Conservation (phyloP, 2,888 invertebrate genomes). For the Zhuqinia jingwanae region DNA sequence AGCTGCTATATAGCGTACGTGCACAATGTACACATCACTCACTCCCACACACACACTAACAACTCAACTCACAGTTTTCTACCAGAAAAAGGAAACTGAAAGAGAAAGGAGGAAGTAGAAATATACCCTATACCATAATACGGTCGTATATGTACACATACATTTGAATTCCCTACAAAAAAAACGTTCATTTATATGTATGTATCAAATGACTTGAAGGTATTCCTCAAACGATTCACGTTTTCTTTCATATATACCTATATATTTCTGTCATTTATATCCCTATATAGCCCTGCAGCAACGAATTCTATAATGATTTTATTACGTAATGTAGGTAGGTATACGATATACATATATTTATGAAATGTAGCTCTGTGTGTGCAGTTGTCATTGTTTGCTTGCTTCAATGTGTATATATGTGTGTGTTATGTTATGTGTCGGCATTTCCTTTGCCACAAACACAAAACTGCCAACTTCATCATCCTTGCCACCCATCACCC, state of each 20-base stretch:
- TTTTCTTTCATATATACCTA: not conserved
- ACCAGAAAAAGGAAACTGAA: not conserved
- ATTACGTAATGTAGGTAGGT: too few species aligned
- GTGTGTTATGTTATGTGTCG: too few species aligned
- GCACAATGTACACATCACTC: constrained; percentile 42
- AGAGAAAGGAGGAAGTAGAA: not conserved
- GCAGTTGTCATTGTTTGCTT: too few species aligned
- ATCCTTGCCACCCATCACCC: too few species aligned
- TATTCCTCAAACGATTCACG: constrained; percentile 50
- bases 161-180: not conserved
- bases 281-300: not conserved
- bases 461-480: too few species aligned
- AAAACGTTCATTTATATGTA: too few species aligned
- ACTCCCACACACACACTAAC: not conserved
- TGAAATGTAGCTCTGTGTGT: too few species aligned
- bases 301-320: not conserved
- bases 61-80: not conserved
- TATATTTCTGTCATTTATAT: too few species aligned
- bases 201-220: not conserved
- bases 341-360: too few species aligned
- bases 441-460: too few species aligned
- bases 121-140: too few species aligned
- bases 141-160: not conserved
- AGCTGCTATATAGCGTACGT: not conserved
- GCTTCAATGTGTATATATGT: too few species aligned